Evolutionary conservation across 2,113 vertebrate genomes (phyloP).

Genomic region (Grammomys surdaster): DNA sequence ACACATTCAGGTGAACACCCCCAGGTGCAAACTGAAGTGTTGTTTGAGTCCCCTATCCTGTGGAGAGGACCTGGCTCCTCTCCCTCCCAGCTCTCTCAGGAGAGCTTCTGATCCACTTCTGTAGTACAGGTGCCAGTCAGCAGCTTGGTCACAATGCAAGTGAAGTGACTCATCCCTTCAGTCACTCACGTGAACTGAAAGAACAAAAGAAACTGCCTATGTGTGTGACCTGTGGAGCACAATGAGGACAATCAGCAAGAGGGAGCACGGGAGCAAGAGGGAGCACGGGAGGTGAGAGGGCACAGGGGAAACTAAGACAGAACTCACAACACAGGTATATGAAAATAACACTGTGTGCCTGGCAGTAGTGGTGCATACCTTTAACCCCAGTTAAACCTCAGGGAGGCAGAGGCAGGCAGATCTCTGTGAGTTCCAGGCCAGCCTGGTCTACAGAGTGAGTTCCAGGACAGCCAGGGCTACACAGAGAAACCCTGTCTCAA

Average conservation of each 20-base stretch:
- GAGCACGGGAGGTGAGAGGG: background rate
- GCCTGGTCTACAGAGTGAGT: background rate
- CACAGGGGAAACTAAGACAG: background rate
- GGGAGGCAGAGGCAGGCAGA: background rate
- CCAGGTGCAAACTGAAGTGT: slow-evolving; percentile 65
- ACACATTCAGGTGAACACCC: slow-evolving; percentile 81
- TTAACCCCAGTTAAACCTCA: background rate
- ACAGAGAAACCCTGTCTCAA: too few species aligned
- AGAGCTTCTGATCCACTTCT: slow-evolving; percentile 70
- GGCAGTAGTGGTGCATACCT: background rate
- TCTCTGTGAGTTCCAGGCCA: background rate
- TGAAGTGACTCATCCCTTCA: background rate
- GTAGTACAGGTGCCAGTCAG: slow-evolving; percentile 1
- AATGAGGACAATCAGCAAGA: background rate
- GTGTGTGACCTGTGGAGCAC: background rate
- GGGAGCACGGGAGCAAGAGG: background rate
- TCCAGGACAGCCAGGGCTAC: too few species aligned
- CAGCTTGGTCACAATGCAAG: background rate
- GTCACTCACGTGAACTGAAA: background rate
- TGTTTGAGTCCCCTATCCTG: slow-evolving; percentile 85
- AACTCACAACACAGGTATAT: background rate
- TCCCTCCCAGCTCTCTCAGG: slow-evolving; percentile 46
- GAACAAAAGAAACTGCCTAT: background rate
- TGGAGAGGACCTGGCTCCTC: slow-evolving; percentile 36
- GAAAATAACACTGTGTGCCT: background rate